Conservation (phyloP, 2,888 invertebrate species). For the Stegana nigrithorax region DNA sequence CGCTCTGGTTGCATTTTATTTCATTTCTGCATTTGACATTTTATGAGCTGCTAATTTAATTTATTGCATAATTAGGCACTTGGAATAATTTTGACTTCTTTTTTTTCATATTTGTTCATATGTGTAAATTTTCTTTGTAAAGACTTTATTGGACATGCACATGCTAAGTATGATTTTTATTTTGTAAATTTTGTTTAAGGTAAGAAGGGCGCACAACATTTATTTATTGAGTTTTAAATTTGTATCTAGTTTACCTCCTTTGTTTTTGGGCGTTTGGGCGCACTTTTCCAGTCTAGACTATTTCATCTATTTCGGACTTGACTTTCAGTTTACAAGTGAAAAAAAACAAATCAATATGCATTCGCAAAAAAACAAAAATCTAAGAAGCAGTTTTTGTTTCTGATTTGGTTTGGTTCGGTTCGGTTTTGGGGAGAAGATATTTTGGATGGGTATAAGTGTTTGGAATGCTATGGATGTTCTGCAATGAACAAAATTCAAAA, state of each 20-base stretch:
- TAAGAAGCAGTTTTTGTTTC: no score
- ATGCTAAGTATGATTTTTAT: slow-evolving; percentile 40
- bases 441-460: neutral
- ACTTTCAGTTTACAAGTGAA: slow-evolving; percentile 1
- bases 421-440: slow-evolving; percentile 33
- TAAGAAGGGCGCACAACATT: slow-evolving; percentile 45
- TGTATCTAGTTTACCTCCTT: slow-evolving; percentile 5
- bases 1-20: no score
- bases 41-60: slow-evolving; percentile 58
- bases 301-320: slow-evolving; percentile 4
- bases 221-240: slow-evolving; percentile 39
- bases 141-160: slow-evolving; percentile 42
- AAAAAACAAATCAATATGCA: slow-evolving; percentile 30
- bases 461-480: slow-evolving; percentile 22
- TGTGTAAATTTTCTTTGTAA: slow-evolving; percentile 9
- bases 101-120: slow-evolving; percentile 21
- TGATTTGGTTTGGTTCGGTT: neutral
- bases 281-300: slow-evolving; percentile 17
- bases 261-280: neutral
- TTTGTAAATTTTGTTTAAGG: slow-evolving; percentile 21
- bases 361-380: slow-evolving; percentile 20
- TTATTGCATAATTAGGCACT: slow-evolving; percentile 40
- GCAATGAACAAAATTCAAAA: slow-evolving; percentile 18
- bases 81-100: slow-evolving; percentile 28
- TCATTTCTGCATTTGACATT: slow-evolving; percentile 48